phyloP scores from a whole-genome alignment of 2,888 invertebrate genomes.

The Drosophila barbarae region DNA sequence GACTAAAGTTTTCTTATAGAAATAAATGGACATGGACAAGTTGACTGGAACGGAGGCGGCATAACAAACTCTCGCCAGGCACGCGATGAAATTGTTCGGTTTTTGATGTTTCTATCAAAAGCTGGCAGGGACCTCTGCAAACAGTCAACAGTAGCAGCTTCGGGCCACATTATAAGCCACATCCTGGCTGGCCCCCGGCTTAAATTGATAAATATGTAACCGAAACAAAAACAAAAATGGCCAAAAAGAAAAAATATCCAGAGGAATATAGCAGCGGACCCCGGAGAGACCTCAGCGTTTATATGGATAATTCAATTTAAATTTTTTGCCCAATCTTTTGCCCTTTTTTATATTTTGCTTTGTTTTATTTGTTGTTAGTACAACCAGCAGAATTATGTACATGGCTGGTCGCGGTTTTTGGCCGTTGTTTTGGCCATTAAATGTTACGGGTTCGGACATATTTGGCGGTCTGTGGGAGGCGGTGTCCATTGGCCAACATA shows the following conservation, averaged over 20 bases:
- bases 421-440: constrained; percentile 60
- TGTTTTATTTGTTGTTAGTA: constrained; percentile 28
- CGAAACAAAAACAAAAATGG: constrained; percentile 17
- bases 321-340: constrained; percentile 46
- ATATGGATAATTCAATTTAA: constrained; percentile 71
- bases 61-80: constrained; percentile 65
- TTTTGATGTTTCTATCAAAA: constrained; percentile 66
- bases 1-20: constrained; percentile 38
- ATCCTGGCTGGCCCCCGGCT: constrained; percentile 63
- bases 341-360: constrained; percentile 15
- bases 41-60: constrained; percentile 50
- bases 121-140: constrained; percentile 29
- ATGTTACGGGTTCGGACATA: constrained; percentile 51
- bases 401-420: constrained; percentile 51
- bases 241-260: constrained; percentile 12
- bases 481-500: constrained; percentile 60
- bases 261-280: constrained; percentile 12
- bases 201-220: constrained; percentile 75
- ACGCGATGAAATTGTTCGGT: constrained; percentile 60
- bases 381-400: constrained; percentile 66
- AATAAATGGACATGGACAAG: constrained; percentile 52
- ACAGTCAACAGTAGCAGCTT: constrained; percentile 21
- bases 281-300: constrained; percentile 53
- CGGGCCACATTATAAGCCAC: constrained; percentile 68
- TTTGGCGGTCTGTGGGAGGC: constrained; percentile 29